These are phyloP conservation scores for Percopsis transmontana DNA, from an alignment of 2,113 vertebrate genomes.

Conservation along the genomic window DNA sequence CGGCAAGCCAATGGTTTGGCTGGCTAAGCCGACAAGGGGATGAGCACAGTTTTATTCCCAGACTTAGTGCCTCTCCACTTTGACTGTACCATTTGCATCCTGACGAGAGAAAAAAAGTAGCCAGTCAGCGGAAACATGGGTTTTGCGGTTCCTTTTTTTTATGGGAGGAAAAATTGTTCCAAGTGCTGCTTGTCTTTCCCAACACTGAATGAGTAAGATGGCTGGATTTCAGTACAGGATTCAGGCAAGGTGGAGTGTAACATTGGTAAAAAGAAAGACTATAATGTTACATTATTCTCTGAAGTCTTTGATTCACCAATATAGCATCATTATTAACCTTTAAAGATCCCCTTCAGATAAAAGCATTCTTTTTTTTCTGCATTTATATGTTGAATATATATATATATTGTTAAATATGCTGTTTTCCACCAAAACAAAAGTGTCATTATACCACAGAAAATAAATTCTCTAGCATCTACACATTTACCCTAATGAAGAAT, in stretches of 20 bases:
- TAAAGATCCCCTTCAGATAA: too few relatives aligned
- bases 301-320: too few relatives aligned
- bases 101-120: constrained; percentile 48
- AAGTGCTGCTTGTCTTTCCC: constrained; percentile 43
- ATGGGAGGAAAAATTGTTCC: constrained; percentile 62
- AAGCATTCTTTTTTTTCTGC: too few relatives aligned
- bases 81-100: constrained; percentile 42
- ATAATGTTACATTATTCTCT: neutral
- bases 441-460: neutral
- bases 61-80: constrained; percentile 41
- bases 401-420: too few relatives aligned
- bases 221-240: constrained; percentile 34
- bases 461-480: neutral
- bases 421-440: too few relatives aligned
- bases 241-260: constrained; percentile 47
- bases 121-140: constrained; percentile 69
- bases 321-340: too few relatives aligned
- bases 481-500: too few relatives aligned
- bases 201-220: constrained; percentile 29
- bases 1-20: constrained; percentile 48
- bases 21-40: constrained; percentile 14
- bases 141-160: constrained; percentile 65
- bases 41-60: constrained; percentile 59
- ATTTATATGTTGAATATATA: too few relatives aligned
- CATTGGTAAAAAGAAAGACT: neutral